phyloP scores from a whole-genome alignment of 2,797 vertebrate genomes.

The Myripristis murdjan region DNA sequence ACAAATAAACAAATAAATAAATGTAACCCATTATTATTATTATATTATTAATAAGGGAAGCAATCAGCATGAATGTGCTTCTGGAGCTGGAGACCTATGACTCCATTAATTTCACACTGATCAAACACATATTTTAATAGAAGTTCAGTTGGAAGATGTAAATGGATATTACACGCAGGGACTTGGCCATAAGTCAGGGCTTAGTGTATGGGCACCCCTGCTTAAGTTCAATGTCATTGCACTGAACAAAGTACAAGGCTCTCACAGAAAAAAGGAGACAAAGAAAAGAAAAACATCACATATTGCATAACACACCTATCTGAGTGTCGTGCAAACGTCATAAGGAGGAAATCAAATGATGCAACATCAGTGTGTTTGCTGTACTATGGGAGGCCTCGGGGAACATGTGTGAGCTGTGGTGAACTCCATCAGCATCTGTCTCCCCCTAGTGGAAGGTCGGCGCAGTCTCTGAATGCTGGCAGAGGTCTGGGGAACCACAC shows the following conservation, averaged over 20 bases:
- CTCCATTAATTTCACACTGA: too few relatives aligned
- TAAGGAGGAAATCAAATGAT: conserved; percentile 59
- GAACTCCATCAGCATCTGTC: conserved; percentile 14
- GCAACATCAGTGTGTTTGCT: conserved; percentile 60
- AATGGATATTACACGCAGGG: too few relatives aligned
- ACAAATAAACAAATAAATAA: too few relatives aligned
- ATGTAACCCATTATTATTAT: too few relatives aligned
- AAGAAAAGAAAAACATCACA: background rate
- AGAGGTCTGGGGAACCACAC: background rate
- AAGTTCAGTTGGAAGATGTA: too few relatives aligned
- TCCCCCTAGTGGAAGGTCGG: conserved; percentile 69
- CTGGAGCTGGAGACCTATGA: too few relatives aligned
- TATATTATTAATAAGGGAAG: too few relatives aligned
- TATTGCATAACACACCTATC: conserved; percentile 55
- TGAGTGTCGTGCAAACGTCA: conserved; percentile 41
- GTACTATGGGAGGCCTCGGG: background rate
- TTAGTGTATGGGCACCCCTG: too few relatives aligned
- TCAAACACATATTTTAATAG: too few relatives aligned
- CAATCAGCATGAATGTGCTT: too few relatives aligned
- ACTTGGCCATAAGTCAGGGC: too few relatives aligned
- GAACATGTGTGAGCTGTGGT: background rate
- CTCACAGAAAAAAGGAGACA: background rate
- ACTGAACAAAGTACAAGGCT: background rate
- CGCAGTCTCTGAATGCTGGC: background rate
- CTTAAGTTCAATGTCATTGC: background rate